Conservation (phyloP, 1,140 invertebrate genomes). For the Drosophila baimaii region DNA sequence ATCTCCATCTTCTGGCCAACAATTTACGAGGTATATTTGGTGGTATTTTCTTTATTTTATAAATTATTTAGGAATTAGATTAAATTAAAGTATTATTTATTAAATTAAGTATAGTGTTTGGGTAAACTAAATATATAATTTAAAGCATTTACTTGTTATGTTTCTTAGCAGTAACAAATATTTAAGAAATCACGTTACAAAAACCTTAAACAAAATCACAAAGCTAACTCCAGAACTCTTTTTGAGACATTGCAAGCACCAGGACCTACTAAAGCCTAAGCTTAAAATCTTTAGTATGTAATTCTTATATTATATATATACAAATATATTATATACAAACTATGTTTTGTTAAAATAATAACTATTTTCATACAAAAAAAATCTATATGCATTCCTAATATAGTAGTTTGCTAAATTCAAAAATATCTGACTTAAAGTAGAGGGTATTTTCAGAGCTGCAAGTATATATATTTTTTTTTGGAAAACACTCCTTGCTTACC, state of each 20-base stretch:
- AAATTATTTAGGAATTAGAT: too few relatives aligned
- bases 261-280: not conserved
- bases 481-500: constrained; percentile 4
- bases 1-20: constrained; percentile 4
- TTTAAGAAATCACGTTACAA: not conserved
- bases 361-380: too few relatives aligned
- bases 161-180: too few relatives aligned
- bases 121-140: not conserved
- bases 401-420: not conserved
- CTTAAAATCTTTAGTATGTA: not conserved
- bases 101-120: not conserved
- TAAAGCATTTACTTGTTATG: not conserved
- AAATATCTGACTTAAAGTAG: not conserved
- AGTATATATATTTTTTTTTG: not conserved
- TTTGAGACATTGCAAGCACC: not conserved
- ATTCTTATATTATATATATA: too few relatives aligned
- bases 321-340: too few relatives aligned
- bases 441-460: not conserved
- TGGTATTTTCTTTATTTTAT: not conserved
- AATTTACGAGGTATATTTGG: constrained; percentile 1
- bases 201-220: not conserved
- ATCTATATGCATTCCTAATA: too few relatives aligned
- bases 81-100: not conserved
- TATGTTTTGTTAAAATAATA: too few relatives aligned
- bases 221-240: not conserved